Evolutionary conservation across 1,140 invertebrate genomes (phyloP).

Genomic region (Hyposmocoma kahamanoa): DNA sequence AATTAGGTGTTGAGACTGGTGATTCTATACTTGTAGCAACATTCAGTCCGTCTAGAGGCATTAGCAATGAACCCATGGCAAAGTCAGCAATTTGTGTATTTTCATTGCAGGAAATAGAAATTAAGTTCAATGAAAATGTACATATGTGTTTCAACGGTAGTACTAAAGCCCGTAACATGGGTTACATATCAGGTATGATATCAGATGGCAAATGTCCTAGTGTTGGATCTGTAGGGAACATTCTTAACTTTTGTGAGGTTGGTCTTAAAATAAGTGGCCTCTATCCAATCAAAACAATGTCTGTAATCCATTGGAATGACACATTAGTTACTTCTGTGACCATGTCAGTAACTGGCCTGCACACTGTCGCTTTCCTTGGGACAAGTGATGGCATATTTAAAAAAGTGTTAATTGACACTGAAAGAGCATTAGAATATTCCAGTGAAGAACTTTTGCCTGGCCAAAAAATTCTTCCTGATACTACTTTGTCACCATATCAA

Average conservation of each 20-base stretch:
- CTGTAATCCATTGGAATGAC: conserved; percentile 85
- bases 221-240: conserved; percentile 90
- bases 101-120: conserved; percentile 90
- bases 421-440: conserved; percentile 56
- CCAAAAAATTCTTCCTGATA: conserved; percentile 84
- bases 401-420: conserved; percentile 60
- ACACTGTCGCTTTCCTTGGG: conserved; percentile 89
- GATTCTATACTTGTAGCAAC: conserved; percentile 87
- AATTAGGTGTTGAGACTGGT: conserved; percentile 84
- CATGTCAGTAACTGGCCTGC: conserved; percentile 87
- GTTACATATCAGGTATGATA: conserved; percentile 93
- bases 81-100: conserved; percentile 91
- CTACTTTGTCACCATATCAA: conserved; percentile 84
- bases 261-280: conserved; percentile 93
- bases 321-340: conserved; percentile 88
- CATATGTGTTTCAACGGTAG: conserved; percentile 98
- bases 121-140: conserved; percentile 96
- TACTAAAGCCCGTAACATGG: conserved; percentile 92
- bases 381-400: conserved; percentile 51
- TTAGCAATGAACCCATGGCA: conserved; percentile 83
- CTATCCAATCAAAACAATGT: conserved; percentile 83
- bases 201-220: conserved; percentile 91
- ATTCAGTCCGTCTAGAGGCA: conserved; percentile 89
- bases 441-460: conserved; percentile 48
- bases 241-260: conserved; percentile 93